Evolutionary conservation across 1,140 invertebrate species (phyloP).

Genomic region (Carcinoscorpius rotundicauda): DNA sequence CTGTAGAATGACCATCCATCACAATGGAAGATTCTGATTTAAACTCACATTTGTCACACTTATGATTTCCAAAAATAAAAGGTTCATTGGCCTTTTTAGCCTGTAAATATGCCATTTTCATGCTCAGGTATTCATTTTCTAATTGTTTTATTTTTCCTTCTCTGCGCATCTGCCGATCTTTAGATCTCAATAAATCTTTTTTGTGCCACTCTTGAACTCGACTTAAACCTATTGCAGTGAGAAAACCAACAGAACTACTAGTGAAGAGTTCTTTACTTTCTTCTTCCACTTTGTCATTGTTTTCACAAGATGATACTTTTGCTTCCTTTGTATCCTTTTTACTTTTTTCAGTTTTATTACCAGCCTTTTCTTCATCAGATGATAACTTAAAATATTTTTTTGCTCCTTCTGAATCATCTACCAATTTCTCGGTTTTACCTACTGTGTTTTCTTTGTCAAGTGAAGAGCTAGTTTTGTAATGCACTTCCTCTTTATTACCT

Average conservation of each 20-base stretch:
- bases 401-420: too few species aligned
- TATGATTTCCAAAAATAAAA: conserved; percentile 61
- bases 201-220: conserved; percentile 88
- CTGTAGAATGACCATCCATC: conserved; percentile 79
- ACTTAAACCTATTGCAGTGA: conserved; percentile 80
- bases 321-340: too few species aligned
- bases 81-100: conserved; percentile 51
- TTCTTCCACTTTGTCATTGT: too few species aligned
- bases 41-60: conserved; percentile 84
- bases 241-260: conserved; percentile 48
- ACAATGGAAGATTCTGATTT: conserved; percentile 77
- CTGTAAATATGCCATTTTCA: conserved; percentile 58
- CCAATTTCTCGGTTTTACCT: too few species aligned
- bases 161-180: conserved; percentile 55
- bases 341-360: too few species aligned
- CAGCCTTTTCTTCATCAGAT: too few species aligned
- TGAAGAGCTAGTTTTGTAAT: too few species aligned
- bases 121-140: conserved; percentile 69
- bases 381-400: too few species aligned
- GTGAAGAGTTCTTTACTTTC: too few species aligned
- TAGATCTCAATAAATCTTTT: conserved; percentile 70
- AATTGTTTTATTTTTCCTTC: conserved; percentile 44
- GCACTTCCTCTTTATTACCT: too few species aligned
- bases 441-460: too few species aligned
- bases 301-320: too few species aligned